Percentiles rank a stretch among this genome's conserved stretches.
Evolutionary conservation across 2,888 invertebrate genomes (phyloP).

Genomic region (Calameuta pallipes): DNA sequence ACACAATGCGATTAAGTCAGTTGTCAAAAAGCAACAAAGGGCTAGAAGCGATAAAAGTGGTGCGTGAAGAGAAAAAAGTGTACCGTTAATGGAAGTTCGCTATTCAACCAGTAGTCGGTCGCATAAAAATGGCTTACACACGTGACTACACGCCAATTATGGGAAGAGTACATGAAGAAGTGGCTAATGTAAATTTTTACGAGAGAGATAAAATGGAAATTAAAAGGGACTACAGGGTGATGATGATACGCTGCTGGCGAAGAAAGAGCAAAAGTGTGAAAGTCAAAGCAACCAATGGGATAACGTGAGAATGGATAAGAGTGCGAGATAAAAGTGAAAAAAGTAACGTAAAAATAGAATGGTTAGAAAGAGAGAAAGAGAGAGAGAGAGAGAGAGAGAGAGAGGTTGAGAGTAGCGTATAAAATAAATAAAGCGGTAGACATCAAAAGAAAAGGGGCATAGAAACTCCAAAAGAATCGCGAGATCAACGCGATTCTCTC

Average conservation of each 20-base stretch:
- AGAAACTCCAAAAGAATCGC: background rate
- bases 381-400: background rate
- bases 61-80: too few species aligned
- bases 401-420: background rate
- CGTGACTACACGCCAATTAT: too few species aligned
- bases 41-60: too few species aligned
- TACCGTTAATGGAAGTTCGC: too few species aligned
- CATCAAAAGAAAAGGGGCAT: background rate
- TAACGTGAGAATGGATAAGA: background rate
- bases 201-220: background rate
- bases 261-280: background rate
- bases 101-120: too few species aligned
- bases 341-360: background rate
- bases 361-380: background rate
- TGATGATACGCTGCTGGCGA: background rate
- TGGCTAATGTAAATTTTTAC: too few species aligned
- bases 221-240: background rate
- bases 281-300: slow-evolving; percentile 2
- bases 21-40: too few species aligned
- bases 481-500: too few species aligned
- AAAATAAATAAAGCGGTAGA: slow-evolving; percentile 2
- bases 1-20: too few species aligned
- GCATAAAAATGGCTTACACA: too few species aligned
- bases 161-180: too few species aligned
- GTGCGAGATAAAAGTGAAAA: background rate